Percentiles rank a stretch among this genome's conserved stretches.
Evolutionary conservation across 2,113 vertebrate genomes (phyloP).

Genomic region (Pomatostomus ruficeps): DNA sequence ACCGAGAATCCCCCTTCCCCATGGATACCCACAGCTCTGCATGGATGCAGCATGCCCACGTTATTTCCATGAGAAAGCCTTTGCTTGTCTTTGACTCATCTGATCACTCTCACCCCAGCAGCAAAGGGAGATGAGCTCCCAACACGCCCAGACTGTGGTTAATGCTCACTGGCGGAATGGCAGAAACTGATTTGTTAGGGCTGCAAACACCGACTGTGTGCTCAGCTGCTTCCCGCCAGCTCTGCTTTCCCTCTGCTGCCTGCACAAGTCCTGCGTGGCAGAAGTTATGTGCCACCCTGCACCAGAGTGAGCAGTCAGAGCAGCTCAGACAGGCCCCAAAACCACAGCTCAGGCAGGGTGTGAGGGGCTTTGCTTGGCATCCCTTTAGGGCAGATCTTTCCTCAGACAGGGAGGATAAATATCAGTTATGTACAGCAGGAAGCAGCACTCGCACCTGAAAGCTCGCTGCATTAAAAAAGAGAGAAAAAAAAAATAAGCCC

Average conservation of each 20-base stretch:
- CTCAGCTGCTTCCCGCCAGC: not conserved
- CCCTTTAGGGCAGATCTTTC: not conserved
- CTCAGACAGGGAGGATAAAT: not conserved
- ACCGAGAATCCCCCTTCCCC: not conserved
- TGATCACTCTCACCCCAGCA: not conserved
- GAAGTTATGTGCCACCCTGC: not conserved
- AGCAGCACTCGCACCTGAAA: not conserved
- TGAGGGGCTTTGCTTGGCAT: not conserved
- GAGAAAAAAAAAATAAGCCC: not conserved
- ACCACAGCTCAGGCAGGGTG: not conserved
- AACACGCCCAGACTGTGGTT: not conserved
- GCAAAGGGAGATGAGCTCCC: not conserved
- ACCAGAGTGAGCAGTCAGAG: not conserved
- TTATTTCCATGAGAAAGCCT: not conserved
- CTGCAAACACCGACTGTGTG: accelerated
- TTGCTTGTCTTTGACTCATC: not conserved
- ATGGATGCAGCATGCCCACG: not conserved
- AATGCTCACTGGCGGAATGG: not conserved
- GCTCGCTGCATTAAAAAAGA: not conserved
- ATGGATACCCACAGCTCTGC: not conserved
- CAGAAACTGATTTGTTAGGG: not conserved
- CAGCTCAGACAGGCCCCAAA: not conserved
- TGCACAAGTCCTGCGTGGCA: not conserved
- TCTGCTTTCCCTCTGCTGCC: not conserved
- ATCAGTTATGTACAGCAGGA: not conserved